phyloP scores from a whole-genome alignment of 2,113 vertebrate genomes.

The Proterorhinus semilunaris region DNA sequence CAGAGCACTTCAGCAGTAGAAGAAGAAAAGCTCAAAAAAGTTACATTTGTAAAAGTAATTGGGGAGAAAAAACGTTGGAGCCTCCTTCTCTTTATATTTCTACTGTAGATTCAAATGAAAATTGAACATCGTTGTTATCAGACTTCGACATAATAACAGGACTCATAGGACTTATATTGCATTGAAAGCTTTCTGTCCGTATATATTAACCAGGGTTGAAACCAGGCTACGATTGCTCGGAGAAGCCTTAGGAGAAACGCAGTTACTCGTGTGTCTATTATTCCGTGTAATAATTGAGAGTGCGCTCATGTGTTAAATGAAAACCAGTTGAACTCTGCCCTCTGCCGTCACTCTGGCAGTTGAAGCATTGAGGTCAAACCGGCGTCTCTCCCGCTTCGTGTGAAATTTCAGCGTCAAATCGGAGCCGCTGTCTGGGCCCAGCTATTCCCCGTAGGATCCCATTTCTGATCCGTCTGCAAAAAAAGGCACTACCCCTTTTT shows the following conservation, averaged over 20 bases:
- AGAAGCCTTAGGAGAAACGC: neutral
- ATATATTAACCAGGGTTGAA: neutral
- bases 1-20: no score
- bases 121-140: no score
- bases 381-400: constrained; percentile 7
- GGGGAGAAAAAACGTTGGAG: no score
- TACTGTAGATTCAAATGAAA: no score
- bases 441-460: constrained; percentile 17
- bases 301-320: constrained; percentile 2
- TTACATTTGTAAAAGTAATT: no score
- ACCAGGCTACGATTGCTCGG: neutral
- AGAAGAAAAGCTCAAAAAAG: no score
- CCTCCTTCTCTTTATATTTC: no score
- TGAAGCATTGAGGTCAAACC: constrained; percentile 27
- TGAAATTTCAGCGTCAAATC: constrained; percentile 26
- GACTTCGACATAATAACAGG: no score
- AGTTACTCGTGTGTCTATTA: neutral
- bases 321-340: constrained; percentile 26
- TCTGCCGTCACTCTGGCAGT: constrained; percentile 12
- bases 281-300: neutral
- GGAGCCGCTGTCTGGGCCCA: neutral
- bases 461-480: constrained; percentile 17
- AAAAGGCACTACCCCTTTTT: neutral
- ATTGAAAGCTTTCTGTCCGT: neutral
- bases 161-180: no score